Evolutionary conservation across 2,888 invertebrate genomes (phyloP).

Genomic region (Erebia palarica): DNA sequence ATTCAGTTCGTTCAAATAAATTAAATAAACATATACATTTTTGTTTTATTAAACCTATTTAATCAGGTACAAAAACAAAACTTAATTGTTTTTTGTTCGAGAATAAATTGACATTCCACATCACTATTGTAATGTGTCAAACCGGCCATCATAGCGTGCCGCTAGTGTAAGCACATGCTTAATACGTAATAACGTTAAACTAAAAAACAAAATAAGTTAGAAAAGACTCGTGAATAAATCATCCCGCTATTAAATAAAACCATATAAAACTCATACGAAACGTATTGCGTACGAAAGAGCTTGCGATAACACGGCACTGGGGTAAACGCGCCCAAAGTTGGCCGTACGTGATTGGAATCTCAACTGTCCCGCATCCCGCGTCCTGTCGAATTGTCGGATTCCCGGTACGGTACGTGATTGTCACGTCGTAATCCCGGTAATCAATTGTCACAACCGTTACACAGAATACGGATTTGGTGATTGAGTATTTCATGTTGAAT

Average conservation of each 20-base stretch:
- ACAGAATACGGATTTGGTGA: constrained; percentile 33
- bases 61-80: no score
- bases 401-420: constrained; percentile 49
- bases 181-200: not conserved
- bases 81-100: no score
- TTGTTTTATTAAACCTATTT: no score
- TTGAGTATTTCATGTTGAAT: constrained; percentile 27
- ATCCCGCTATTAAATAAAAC: constrained; percentile 6
- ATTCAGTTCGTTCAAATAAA: no score
- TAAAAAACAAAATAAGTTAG: not conserved
- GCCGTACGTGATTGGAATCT: constrained; percentile 47
- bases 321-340: constrained; percentile 50
- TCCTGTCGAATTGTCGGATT: constrained; percentile 56
- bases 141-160: no score
- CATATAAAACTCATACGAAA: constrained; percentile 29
- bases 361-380: constrained; percentile 50
- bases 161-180: no score
- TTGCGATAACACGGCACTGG: constrained; percentile 44
- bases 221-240: constrained; percentile 27
- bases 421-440: constrained; percentile 47
- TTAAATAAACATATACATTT: no score
- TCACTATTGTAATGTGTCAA: no score
- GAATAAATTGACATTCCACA: no score
- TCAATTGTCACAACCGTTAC: constrained; percentile 43
- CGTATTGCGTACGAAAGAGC: constrained; percentile 33